These are phyloP conservation scores for Nesometra sesokonis DNA, from an alignment of 35 echinoderm and acorn worm genomes.

Conservation along the genomic window DNA sequence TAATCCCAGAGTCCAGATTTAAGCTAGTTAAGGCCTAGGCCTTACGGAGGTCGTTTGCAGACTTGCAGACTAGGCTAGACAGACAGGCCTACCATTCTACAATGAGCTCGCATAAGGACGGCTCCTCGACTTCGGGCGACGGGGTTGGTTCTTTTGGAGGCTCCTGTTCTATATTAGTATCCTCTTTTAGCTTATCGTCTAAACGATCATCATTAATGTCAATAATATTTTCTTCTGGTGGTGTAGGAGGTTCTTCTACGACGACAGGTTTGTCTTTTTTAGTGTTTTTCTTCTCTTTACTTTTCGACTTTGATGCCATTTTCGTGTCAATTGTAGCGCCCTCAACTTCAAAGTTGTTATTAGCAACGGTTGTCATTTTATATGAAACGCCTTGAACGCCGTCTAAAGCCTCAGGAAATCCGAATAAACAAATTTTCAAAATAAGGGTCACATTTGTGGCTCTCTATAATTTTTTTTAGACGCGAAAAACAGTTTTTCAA, in stretches of 20 bases:
- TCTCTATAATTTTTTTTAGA: too few relatives aligned
- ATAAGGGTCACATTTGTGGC: too few relatives aligned
- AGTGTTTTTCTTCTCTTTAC: slow-evolving; percentile 87
- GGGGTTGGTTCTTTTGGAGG: slow-evolving; percentile 85
- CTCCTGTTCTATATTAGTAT: slow-evolving; percentile 49
- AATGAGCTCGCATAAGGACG: slow-evolving; percentile 83
- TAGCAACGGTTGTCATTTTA: slow-evolving; percentile 23
- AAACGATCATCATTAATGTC: slow-evolving; percentile 48
- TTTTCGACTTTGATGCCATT: slow-evolving; percentile 80
- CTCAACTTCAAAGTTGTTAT: slow-evolving; percentile 9
- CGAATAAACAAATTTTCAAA: too few relatives aligned
- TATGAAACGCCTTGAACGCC: too few relatives aligned
- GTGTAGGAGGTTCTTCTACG: slow-evolving; percentile 69
- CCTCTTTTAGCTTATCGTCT: slow-evolving; percentile 48
- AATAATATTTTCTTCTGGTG: slow-evolving; percentile 72
- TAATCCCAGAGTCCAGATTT: too few relatives aligned
- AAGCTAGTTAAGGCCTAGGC: too few relatives aligned
- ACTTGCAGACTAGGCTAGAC: not conserved
- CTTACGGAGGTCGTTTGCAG: too few relatives aligned
- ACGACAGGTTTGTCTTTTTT: slow-evolving; percentile 80
- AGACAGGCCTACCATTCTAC: slow-evolving; percentile 66
- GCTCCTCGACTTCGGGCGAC: slow-evolving; percentile 81
- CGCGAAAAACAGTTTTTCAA: too few relatives aligned
- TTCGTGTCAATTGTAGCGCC: not conserved
- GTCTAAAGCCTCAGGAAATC: too few relatives aligned